Evolutionary conservation across 2,888 invertebrate species (phyloP).

Genomic region (Oscheius myriophilus): DNA sequence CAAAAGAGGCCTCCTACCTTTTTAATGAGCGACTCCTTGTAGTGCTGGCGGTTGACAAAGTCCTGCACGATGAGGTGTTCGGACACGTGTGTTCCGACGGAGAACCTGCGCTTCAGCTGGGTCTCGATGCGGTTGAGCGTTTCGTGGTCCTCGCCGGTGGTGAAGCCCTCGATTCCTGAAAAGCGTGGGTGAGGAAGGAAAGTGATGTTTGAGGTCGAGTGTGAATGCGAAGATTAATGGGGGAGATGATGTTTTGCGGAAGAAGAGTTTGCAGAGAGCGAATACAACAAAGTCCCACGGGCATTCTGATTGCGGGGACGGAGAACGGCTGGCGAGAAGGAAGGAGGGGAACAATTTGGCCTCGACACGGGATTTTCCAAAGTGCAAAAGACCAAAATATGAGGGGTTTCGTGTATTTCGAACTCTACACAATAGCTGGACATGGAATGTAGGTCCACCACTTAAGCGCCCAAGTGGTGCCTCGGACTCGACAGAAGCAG

Average conservation of each 20-base stretch:
- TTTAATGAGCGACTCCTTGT: conserved; percentile 84
- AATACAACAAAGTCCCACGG: not conserved
- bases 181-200: not conserved
- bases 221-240: not conserved
- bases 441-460: too few relatives aligned
- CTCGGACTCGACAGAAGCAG: too few relatives aligned
- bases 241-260: not conserved
- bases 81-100: conserved; percentile 74
- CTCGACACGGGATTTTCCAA: too few relatives aligned
- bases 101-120: conserved; percentile 82
- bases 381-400: too few relatives aligned
- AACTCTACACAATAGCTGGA: too few relatives aligned
- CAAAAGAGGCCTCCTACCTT: conserved; percentile 76
- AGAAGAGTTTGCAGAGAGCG: too few relatives aligned
- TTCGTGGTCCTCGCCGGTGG: conserved; percentile 92
- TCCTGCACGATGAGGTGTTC: conserved; percentile 92
- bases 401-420: too few relatives aligned
- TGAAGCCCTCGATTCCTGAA: conserved; percentile 94
- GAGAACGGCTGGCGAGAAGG: too few relatives aligned
- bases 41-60: conserved; percentile 78
- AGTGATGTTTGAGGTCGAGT: not conserved
- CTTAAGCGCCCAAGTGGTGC: too few relatives aligned
- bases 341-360: too few relatives aligned
- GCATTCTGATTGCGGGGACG: not conserved
- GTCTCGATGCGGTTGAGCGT: conserved; percentile 88